phyloP scores from a whole-genome alignment of 2,888 invertebrate species.

The Scaptomyza tumidula region DNA sequence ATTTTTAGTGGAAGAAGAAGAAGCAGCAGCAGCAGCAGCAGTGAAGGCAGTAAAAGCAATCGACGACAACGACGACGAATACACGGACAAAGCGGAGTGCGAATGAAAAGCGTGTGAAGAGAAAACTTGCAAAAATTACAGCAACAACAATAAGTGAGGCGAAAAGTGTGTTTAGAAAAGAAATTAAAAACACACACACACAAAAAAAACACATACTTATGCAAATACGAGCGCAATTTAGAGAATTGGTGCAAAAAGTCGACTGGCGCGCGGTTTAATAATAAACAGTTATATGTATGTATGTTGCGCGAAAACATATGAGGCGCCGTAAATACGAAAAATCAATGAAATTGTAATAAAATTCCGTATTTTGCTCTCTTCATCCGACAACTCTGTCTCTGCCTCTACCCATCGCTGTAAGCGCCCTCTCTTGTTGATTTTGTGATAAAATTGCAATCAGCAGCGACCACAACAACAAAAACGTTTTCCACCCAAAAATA shows the following conservation, averaged over 20 bases:
- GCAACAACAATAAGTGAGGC: constrained; percentile 68
- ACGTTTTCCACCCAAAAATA: constrained; percentile 53
- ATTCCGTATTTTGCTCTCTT: constrained; percentile 76
- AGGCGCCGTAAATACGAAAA: constrained; percentile 76
- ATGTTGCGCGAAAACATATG: constrained; percentile 75
- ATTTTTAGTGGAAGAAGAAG: constrained; percentile 73
- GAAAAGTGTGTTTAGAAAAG: constrained; percentile 81
- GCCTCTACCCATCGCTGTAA: constrained; percentile 30
- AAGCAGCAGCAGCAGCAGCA: constrained; percentile 66
- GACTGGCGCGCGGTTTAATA: constrained; percentile 74
- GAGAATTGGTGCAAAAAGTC: constrained; percentile 74
- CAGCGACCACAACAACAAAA: constrained; percentile 65
- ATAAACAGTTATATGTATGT: constrained; percentile 77
- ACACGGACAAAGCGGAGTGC: constrained; percentile 71
- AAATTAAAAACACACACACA: constrained; percentile 74
- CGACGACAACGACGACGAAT: constrained; percentile 72
- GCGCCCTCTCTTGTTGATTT: constrained; percentile 72
- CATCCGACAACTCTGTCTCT: constrained; percentile 48
- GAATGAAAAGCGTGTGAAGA: constrained; percentile 77
- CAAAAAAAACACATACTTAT: constrained; percentile 47
- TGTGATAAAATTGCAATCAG: constrained; percentile 79
- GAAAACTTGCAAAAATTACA: constrained; percentile 79
- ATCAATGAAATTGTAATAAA: constrained; percentile 79
- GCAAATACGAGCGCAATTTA: constrained; percentile 52
- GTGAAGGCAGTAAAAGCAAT: constrained; percentile 75